Evolutionary conservation across 2,888 invertebrate genomes (phyloP), one percentile per base, ranked within the genome.

Genomic region (Himalopsyche japonica): DNA sequence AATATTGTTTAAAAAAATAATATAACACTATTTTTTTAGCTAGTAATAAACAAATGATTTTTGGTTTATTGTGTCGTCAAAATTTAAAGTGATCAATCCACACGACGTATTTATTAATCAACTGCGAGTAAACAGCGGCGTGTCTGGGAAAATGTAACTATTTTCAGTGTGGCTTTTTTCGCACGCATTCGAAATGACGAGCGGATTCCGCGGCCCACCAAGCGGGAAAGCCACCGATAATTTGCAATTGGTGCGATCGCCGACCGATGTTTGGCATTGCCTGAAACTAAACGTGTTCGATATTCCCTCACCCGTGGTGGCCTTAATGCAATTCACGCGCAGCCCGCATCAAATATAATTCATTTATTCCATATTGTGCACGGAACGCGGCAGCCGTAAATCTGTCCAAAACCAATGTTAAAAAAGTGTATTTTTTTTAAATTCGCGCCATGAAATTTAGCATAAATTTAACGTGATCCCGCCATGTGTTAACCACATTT

Each of bases 351-450:
- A 79, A 49, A 37, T 79, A 57, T 84, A 84, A 81, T 81, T 47
- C 80, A 84, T 80, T 84, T 84, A 84, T 84, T 80, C 70, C 34
- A n/a, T 57, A 57, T 57, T 57, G 57, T 57, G 57, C 8, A 57
- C 18, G 81, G 57, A 24, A 57, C 18, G 81, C 57, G 32, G 34
- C 49, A 78, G 20, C 83, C 83, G 77, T 78, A 57, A 80, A 81
- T 48, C 77, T 57, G 57, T 5, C n/a, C 57, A 57, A 20, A n/a
- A 20, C 24, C 57, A 57, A 57, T 57, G 24, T 57, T 20, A n/a
- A 57, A 20, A 57, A 10, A 20, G 57, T 24, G 5, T 12, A 6
- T 49, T 49, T 57, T 20, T 57, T 57, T 57, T 5, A 20, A 24
- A 20, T 57, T 57, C 57, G 57, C 24, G 20, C 20, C 6, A 57